Conservation (phyloP, 2,888 invertebrate species). For the Scaptomyza parva region DNA sequence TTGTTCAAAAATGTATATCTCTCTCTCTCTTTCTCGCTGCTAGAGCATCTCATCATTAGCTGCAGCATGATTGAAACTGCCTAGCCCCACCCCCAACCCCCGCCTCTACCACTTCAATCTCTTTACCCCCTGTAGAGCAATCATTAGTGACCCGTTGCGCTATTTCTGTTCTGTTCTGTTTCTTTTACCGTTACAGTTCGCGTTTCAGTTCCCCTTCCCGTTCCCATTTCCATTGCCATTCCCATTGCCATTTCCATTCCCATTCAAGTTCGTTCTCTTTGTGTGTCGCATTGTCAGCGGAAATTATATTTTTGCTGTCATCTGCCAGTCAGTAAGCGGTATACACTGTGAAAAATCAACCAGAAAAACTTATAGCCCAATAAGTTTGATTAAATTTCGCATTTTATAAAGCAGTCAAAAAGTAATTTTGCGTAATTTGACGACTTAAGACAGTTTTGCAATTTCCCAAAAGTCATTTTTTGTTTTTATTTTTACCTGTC, state of each 20-base stretch:
- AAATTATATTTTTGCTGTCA: slow-evolving; percentile 72
- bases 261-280: slow-evolving; percentile 13
- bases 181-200: background rate
- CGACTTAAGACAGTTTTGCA: too few species aligned
- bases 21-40: too few species aligned
- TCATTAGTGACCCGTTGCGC: slow-evolving; percentile 6
- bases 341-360: slow-evolving; percentile 1
- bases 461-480: too few species aligned
- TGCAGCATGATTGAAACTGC: background rate
- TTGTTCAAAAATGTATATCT: too few species aligned
- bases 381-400: too few species aligned
- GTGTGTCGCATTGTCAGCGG: slow-evolving; percentile 65
- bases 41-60: background rate
- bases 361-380: too few species aligned
- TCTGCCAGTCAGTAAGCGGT: slow-evolving; percentile 27
- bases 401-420: too few species aligned
- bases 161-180: slow-evolving; percentile 13
- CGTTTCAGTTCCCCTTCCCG: background rate
- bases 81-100: background rate
- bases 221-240: background rate
- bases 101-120: too few species aligned
- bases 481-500: background rate
- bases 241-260: slow-evolving; percentile 8
- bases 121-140: slow-evolving; percentile 1
- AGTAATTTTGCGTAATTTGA: too few species aligned